Evolutionary conservation across 2,888 invertebrate genomes (phyloP), one percentile per base, ranked within the genome.

Genomic region (Formica aserva): DNA sequence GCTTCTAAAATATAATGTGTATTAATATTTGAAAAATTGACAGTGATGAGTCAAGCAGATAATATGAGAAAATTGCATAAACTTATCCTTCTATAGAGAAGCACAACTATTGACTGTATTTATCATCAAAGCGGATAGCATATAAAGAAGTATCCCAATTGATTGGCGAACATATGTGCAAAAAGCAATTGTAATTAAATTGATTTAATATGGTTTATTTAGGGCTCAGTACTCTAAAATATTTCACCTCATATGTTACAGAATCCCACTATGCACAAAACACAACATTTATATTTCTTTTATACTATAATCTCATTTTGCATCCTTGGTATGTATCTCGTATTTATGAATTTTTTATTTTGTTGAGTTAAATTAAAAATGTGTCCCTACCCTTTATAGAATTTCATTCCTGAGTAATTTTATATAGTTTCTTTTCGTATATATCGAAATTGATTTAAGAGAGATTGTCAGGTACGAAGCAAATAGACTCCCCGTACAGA

Each of bases 391-490:
- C 67, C 84, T 76, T 85, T 91, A 91, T 88, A 90, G 82, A 91
- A 90, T 91, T 90, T 92, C 89, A 86, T 92, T 92, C 93, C 93
- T 94, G 93, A 94, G 93, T 91, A 86, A 90, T 85, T 91, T 91
- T 84, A 87, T 87, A 88, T 87, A 90, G 83, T 87, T 87, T 85
- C 72, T 80, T 83, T 83, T 88, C 1, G 8, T 52, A n/a, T 83
- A 60, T 72, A 88, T 84, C 82, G 86, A 91, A 90, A 92, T 92
- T 89, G 88, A 92, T 92, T 91, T 89, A 86, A 91, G 87, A 92
- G 88, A 92, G 88, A 88, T 91, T 91, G 91, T 94, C 92, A 92
- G 92, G 93, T 93, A 94, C 91, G 92, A 93, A 92, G 91, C 91
- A 91, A 91, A 88, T 90, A 85, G 81, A 80, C 80, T 88, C 77